Evolutionary conservation across 2,797 vertebrate genomes (phyloP), one percentile per base, ranked within the genome.

Genomic region (Poeciliopsis gracilis): DNA sequence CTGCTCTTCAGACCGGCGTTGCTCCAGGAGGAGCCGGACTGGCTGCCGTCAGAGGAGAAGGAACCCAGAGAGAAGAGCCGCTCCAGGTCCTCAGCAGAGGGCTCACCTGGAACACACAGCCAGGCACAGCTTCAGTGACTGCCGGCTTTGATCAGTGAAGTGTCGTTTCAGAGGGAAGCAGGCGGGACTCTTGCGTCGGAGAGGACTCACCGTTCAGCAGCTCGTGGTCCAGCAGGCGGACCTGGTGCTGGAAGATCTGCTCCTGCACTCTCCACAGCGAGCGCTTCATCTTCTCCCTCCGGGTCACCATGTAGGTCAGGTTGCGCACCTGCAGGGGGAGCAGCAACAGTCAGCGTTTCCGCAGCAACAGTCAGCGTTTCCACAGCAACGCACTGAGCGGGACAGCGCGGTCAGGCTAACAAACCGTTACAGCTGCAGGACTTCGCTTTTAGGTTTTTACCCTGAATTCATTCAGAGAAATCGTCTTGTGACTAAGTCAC

Each of bases 231-330:
- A 98, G 55, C 84, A 98, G 95, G 78, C 95, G 95, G 81, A 96
- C 83, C 67, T 97, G 97, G 83, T 96, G 96, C 90, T 96, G 97
- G 94, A 99, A 97, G 92, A 99, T 98, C 95, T 99, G 98, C 91
- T 99, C 98, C 94, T 99, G 98, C 87, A 99, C 96, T 87, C 92
- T 97, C 93, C 98, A 99, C 88, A 97, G 88, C 20, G 97, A 97
- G 49, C 98, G 95, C 93, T 99, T 99, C 90, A 99, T 98, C 94
- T 99, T 99, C 94, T 99, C 98, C 90, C 98, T 94, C 82, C 98
- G 96, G 0, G 97, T 99, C 95, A 99, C 98, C 98, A 99, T 99
- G 94, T 99, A 99, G 75, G 98, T 99, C 91, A 99, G 95, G 90
- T 99, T 99, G 43, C 98, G 97, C 43, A 98, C 98, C 98, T 99